A percentile compares a stretch with the other conserved stretches of the same genome.
These are phyloP conservation scores for Acrobasis suavella DNA, from an alignment of 2,888 invertebrate genomes.

Conservation along the genomic window DNA sequence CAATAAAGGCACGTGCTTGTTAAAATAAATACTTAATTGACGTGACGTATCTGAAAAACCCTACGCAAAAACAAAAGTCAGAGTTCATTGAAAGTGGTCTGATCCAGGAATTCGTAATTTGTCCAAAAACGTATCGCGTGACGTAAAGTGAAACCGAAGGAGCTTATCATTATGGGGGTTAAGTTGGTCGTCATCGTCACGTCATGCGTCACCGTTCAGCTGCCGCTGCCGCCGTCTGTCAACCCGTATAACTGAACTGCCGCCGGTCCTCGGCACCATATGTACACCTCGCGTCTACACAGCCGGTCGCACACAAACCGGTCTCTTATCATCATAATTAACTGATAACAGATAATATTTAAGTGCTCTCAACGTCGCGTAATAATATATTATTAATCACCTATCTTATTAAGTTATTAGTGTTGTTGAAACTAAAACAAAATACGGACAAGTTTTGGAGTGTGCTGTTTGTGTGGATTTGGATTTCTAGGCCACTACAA, in stretches of 20 bases:
- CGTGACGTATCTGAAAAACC: constrained; percentile 21
- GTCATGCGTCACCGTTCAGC: constrained; percentile 40
- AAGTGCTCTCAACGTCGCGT: constrained; percentile 51
- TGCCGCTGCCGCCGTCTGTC: constrained; percentile 25
- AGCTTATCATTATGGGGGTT: constrained; percentile 7
- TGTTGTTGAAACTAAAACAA: not conserved
- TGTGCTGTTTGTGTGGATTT: not conserved
- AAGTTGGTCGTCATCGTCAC: constrained; percentile 25
- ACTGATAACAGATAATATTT: constrained; percentile 54
- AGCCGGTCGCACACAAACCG: constrained; percentile 42
- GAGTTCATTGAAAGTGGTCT: constrained; percentile 5
- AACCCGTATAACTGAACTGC: constrained; percentile 44
- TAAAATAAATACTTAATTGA: constrained; percentile 1
- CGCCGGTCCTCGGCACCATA: constrained; percentile 53
- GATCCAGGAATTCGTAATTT: not conserved
- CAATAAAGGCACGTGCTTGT: not conserved
- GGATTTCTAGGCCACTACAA: not conserved
- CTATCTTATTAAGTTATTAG: constrained; percentile 15
- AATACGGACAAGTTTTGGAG: not conserved
- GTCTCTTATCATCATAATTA: constrained; percentile 55
- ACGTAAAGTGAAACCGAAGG: constrained; percentile 19
- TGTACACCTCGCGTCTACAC: constrained; percentile 49
- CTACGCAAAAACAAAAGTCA: constrained; percentile 5
- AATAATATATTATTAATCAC: constrained; percentile 26
- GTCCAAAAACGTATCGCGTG: constrained; percentile 14